Conservation (phyloP, 2,113 vertebrate species). For the Xiphophorus maculatus region DNA sequence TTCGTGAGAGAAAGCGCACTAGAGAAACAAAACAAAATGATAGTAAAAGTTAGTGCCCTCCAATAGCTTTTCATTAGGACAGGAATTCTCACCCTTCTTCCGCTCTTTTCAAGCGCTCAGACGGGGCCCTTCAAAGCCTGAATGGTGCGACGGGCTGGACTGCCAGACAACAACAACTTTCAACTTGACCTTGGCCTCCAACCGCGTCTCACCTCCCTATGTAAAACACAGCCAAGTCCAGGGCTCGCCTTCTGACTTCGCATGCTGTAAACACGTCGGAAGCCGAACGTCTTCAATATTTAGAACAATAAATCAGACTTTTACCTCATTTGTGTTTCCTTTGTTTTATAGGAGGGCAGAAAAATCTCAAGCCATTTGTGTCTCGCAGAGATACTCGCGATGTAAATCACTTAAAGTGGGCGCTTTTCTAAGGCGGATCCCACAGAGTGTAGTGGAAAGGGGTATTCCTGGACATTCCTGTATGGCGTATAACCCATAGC, state of each 20-base stretch:
- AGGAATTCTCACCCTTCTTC: conserved; percentile 80
- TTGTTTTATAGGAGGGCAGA: not conserved
- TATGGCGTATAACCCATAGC: not conserved
- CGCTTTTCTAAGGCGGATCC: not conserved
- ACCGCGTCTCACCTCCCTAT: conserved; percentile 82
- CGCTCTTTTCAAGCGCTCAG: conserved; percentile 74
- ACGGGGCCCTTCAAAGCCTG: conserved; percentile 76
- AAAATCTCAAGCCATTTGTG: not conserved
- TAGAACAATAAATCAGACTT: conserved; percentile 6
- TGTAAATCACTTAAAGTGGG: not conserved
- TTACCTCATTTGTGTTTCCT: not conserved
- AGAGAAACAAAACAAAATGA: conserved; percentile 69
- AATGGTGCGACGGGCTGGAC: conserved; percentile 81
- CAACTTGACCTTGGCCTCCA: conserved; percentile 99
- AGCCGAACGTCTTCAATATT: conserved; percentile 6
- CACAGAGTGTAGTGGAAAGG: not conserved
- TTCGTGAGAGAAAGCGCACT: conserved; percentile 45
- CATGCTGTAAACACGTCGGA: conserved; percentile 65
- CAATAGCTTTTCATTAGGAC: conserved; percentile 73
- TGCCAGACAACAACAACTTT: conserved; percentile 90
- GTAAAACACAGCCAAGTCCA: conserved; percentile 74
- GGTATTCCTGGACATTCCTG: not conserved
- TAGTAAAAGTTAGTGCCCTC: conserved; percentile 76
- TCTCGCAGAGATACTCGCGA: not conserved
- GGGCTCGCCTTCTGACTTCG: conserved; percentile 64